Base-by-base conservation (phyloP, 1,140 invertebrate species). In the Bradysia coprophila region DNA sequence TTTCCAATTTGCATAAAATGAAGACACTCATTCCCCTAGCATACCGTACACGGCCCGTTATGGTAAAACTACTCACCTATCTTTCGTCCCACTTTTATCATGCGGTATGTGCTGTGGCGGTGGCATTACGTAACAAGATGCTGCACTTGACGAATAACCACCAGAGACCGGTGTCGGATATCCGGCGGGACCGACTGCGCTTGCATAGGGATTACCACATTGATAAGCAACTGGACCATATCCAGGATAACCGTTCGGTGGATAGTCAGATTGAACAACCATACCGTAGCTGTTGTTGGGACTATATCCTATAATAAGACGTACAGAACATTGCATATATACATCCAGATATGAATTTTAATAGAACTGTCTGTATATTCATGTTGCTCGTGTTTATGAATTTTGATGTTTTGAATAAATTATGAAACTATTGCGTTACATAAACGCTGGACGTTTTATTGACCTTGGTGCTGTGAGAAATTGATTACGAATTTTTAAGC, bases 241-340 rank as follows among this genome's bases (percentile, higher is more conserved):
- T 31, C 75, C 72, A n/a, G 77, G 74, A 54, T 80, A 80, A 10
- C 74, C 74, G 49, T 77, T 76, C 21, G 77, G 76, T 9, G 81
- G 77, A 59, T 83, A 83, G 56, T 83, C 81, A 0, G 79, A 71
- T 48, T 81, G 77, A 15, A 76, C 72, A 3, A 73, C 74, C 67
- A 84, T 81, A 1, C 79, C 79, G 55, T 86, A 86, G 1, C 81
- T 79, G 4, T 81, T 81, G 62, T 85, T 81, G 2, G 81, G 82
- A 57, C 81, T 85, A 53, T 87, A 87, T 42, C 79, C 82, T 83
- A 56, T 3, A 46, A 46, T 18, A 24, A 42, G 37, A 31, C 9
- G 32, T 15, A 23, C 13, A 16, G n/a, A 19, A n/a, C 18, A 21
- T 41, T 4, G 40, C 8, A 11, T 31, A 11, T 19, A 37, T 31